Conservation (phyloP, 2,113 vertebrate species). For the Entomyzon cyanotis region DNA sequence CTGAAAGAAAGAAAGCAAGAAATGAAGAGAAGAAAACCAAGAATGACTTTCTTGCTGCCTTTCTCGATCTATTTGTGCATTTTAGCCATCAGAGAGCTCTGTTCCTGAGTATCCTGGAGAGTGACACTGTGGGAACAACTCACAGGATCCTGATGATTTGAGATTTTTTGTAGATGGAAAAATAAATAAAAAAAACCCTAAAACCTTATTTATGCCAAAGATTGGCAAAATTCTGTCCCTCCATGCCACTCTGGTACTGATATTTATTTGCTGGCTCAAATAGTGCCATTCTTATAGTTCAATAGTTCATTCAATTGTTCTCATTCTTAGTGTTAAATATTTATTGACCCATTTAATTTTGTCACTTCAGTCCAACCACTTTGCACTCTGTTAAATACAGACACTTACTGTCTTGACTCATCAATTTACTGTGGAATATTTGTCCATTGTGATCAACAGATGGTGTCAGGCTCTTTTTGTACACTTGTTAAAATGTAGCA, state of each 20-base stretch:
- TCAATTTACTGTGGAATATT: neutral
- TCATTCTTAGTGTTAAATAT: neutral
- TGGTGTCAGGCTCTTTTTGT: neutral
- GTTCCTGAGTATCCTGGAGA: neutral
- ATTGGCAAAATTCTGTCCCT: neutral
- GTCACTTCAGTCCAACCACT: neutral
- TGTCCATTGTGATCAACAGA: neutral
- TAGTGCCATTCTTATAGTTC: no score
- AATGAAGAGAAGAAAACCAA: neutral
- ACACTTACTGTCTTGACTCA: neutral
- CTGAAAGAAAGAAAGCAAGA: neutral
- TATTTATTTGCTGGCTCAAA: neutral
- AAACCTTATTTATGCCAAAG: neutral
- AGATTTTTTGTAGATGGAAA: neutral
- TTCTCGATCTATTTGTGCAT: neutral
- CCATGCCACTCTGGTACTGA: neutral
- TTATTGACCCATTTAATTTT: neutral
- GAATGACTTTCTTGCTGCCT: neutral
- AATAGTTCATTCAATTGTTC: no score
- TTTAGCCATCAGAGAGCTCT: neutral
- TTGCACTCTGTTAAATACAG: neutral
- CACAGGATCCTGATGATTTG: neutral
- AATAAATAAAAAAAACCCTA: neutral
- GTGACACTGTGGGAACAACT: neutral
- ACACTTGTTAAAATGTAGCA: neutral